phyloP scores from a whole-genome alignment of 2,113 vertebrate species.

The Nerophis lumbriciformis region DNA sequence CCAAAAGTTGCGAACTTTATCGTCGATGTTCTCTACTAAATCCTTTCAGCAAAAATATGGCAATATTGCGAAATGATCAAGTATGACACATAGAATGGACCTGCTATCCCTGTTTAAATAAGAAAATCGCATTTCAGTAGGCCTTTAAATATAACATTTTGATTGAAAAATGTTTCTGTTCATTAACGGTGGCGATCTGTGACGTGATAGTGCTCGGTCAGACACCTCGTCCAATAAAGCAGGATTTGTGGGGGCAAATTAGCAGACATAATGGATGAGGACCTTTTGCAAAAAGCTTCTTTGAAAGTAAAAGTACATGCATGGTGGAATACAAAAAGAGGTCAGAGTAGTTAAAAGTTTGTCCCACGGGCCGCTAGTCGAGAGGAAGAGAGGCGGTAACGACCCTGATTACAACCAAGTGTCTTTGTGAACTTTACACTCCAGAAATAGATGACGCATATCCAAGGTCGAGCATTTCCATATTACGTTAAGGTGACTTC shows the following conservation, averaged over 20 bases:
- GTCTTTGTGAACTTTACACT: constrained; percentile 25
- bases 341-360: constrained; percentile 18
- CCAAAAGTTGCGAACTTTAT: too few species aligned
- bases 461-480: constrained; percentile 21
- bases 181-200: background rate
- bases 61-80: too few species aligned
- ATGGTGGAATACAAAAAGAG: constrained; percentile 37
- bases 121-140: too few species aligned
- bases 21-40: too few species aligned
- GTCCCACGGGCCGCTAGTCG: constrained; percentile 20
- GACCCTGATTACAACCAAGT: constrained; percentile 27
- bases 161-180: background rate
- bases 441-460: constrained; percentile 19
- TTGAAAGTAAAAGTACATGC: constrained; percentile 12
- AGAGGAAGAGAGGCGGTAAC: constrained; percentile 11
- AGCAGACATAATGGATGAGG: constrained; percentile 5
- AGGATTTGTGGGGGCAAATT: constrained; percentile 13
- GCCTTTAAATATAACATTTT: too few species aligned
- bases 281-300: constrained; percentile 11
- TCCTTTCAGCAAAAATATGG: too few species aligned
- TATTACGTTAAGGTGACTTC: constrained; percentile 21
- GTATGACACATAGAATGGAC: too few species aligned
- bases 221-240: constrained; percentile 1
- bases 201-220: constrained; percentile 10
- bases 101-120: too few species aligned